A percentile compares a stretch with the other conserved stretches of the same genome.
These are phyloP conservation scores for Gymnoscopelus braueri DNA, from an alignment of 2,797 vertebrate species.

Conservation along the genomic window DNA sequence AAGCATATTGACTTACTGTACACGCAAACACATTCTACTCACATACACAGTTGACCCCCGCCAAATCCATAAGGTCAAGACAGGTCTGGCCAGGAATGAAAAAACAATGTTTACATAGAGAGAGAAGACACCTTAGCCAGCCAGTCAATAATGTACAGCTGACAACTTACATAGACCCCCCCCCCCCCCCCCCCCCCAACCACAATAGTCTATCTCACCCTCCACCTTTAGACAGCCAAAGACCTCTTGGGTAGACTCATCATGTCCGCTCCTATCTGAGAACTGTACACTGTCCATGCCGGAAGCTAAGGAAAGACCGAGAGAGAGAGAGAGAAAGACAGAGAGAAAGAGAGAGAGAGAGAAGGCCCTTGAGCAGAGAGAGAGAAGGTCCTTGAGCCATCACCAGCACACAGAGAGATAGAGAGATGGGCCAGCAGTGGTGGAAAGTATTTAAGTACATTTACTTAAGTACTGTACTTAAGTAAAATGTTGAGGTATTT, in stretches of 20 bases:
- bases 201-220: slow-evolving; percentile 36
- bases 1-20: background rate
- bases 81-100: slow-evolving; percentile 57
- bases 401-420: slow-evolving; percentile 18
- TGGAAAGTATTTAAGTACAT: background rate
- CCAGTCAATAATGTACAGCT: slow-evolving; percentile 58
- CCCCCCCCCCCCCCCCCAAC: slow-evolving; percentile 62
- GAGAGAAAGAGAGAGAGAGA: slow-evolving; percentile 20
- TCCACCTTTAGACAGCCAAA: slow-evolving; percentile 66
- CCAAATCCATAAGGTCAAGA: slow-evolving; percentile 53
- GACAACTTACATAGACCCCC: slow-evolving; percentile 67
- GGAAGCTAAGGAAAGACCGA: slow-evolving; percentile 33
- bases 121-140: slow-evolving; percentile 57
- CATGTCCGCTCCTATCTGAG: slow-evolving; percentile 60
- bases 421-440: slow-evolving; percentile 3
- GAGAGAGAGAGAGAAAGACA: slow-evolving; percentile 51
- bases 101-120: slow-evolving; percentile 59
- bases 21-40: background rate
- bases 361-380: background rate
- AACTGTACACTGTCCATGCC: slow-evolving; percentile 53
- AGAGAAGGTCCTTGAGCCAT: slow-evolving; percentile 54
- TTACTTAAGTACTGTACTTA: too few species aligned
- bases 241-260: slow-evolving; percentile 65
- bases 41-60: slow-evolving; percentile 9
- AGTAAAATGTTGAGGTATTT: too few species aligned